A percentile compares a stretch with the other conserved stretches of the same genome.
Conservation (phyloP, 2,888 invertebrate species). For the Stenodema calcarata region DNA sequence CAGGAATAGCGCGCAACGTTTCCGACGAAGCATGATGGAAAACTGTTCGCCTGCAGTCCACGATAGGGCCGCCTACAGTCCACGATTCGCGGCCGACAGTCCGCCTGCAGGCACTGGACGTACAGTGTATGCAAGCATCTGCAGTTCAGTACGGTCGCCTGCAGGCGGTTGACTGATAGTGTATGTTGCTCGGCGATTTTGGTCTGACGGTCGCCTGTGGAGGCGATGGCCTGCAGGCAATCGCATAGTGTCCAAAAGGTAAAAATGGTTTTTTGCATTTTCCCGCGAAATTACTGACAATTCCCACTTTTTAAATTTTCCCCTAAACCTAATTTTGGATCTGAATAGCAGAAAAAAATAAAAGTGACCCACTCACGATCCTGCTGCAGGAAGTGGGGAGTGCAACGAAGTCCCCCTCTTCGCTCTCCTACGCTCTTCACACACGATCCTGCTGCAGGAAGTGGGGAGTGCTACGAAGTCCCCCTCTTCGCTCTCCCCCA, state of each 20-base stretch:
- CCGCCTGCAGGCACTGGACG: constrained; percentile 13
- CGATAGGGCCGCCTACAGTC: constrained; percentile 36
- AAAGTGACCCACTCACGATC: no score
- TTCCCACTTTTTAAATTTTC: no score
- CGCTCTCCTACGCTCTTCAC: no score
- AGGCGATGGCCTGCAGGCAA: constrained; percentile 20
- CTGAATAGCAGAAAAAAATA: no score
- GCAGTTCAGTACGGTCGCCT: constrained; percentile 18
- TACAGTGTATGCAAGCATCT: constrained; percentile 25
- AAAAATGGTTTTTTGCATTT: no score
- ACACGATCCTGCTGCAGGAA: no score
- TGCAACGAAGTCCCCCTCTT: no score
- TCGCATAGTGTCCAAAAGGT: background rate
- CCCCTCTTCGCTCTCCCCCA: no score
- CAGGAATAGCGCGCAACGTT: constrained; percentile 35
- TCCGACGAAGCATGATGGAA: constrained; percentile 48
- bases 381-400: no score
- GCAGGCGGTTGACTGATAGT: constrained; percentile 27
- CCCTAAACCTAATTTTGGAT: no score
- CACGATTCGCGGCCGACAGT: background rate
- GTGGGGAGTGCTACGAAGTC: no score
- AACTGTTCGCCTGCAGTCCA: constrained; percentile 13
- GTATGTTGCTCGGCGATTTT: background rate
- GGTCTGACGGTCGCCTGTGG: constrained; percentile 2
- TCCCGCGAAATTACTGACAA: no score